A percentile compares a stretch with the other conserved stretches of the same genome.
Evolutionary conservation across 2,113 vertebrate genomes (phyloP).

Genomic region (Anolis sagrei): DNA sequence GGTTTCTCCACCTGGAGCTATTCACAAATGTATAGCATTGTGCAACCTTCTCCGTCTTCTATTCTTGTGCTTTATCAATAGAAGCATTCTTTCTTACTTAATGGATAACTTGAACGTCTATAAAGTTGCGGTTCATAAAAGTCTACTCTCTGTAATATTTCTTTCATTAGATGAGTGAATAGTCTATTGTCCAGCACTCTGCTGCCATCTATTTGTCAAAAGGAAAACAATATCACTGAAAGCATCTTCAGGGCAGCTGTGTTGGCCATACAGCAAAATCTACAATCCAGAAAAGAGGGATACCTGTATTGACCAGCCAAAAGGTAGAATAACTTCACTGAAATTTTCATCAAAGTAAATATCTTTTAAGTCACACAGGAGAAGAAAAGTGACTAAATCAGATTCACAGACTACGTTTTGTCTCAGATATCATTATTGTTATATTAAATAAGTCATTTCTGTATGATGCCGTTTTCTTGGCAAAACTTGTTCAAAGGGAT

Average conservation of each 20-base stretch:
- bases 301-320: constrained; percentile 10
- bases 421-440: too few relatives aligned
- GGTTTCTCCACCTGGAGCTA: constrained; percentile 76
- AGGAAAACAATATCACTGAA: constrained; percentile 50
- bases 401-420: too few relatives aligned
- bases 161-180: constrained; percentile 42
- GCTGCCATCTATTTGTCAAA: constrained; percentile 89
- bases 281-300: too few relatives aligned
- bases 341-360: too few relatives aligned
- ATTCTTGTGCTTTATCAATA: constrained; percentile 67
- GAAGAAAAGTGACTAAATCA: too few relatives aligned
- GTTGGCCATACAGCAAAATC: too few relatives aligned
- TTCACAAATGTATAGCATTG: constrained; percentile 74
- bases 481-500: too few relatives aligned
- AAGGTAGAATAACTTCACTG: constrained; percentile 24
- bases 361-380: too few relatives aligned
- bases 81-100: constrained; percentile 75
- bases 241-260: too few relatives aligned
- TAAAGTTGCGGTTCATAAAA: constrained; percentile 64
- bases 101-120: constrained; percentile 64
- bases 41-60: constrained; percentile 70
- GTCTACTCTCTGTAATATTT: constrained; percentile 68
- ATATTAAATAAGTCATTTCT: too few relatives aligned
- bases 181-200: constrained; percentile 78
- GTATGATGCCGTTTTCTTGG: too few relatives aligned